Evolutionary conservation across 2,888 invertebrate genomes (phyloP).

Genomic region (Rotaria sp.): DNA sequence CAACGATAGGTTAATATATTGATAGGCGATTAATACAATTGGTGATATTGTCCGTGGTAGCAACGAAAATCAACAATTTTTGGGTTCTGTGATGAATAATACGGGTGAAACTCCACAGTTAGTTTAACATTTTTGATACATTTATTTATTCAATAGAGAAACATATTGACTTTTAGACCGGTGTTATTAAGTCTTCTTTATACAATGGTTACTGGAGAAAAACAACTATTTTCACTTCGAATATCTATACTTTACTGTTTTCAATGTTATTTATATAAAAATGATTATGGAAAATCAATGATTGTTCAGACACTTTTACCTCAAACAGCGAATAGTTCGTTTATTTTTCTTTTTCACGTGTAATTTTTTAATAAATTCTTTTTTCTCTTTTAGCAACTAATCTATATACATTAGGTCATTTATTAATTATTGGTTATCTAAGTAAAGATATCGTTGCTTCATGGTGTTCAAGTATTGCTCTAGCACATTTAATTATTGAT

Average conservation of each 20-base stretch:
- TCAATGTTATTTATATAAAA: constrained; percentile 86
- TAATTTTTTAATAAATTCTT: background rate
- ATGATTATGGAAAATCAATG: constrained; percentile 76
- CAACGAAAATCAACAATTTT: constrained; percentile 78
- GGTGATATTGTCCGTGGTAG: constrained; percentile 87
- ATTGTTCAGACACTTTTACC: constrained; percentile 86
- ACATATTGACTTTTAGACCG: constrained; percentile 61
- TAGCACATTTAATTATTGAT: constrained; percentile 80
- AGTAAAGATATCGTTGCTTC: constrained; percentile 71
- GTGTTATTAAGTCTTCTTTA: constrained; percentile 86
- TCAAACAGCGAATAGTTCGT: constrained; percentile 67
- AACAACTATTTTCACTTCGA: constrained; percentile 78
- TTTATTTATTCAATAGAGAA: too few species aligned
- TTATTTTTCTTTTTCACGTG: background rate
- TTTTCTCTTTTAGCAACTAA: background rate
- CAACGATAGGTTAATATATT: background rate
- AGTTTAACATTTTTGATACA: background rate
- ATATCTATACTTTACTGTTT: constrained; percentile 94
- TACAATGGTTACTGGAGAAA: constrained; percentile 88
- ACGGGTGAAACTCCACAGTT: background rate
- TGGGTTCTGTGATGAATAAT: constrained; percentile 73
- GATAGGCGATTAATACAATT: constrained; percentile 77
- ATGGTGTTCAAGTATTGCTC: constrained; percentile 87
- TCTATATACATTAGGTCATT: constrained; percentile 17
- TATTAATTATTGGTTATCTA: constrained; percentile 21